A percentile compares a stretch with the other conserved stretches of the same genome.
Evolutionary conservation across 2,113 vertebrate species (phyloP).

Genomic region (Aptenodytes patagonicus): DNA sequence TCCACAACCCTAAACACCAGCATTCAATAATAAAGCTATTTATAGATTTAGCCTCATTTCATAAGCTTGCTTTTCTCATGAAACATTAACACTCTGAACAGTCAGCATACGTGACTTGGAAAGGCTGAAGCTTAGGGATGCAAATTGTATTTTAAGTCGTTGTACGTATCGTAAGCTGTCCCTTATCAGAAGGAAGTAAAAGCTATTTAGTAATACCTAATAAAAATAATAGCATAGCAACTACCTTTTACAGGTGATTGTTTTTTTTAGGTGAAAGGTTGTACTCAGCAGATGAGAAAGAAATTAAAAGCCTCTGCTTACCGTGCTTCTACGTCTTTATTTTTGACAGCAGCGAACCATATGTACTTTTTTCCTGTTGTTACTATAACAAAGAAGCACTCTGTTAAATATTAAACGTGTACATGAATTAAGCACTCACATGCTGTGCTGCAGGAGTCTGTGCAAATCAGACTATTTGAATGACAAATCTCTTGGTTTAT

Average conservation of each 20-base stretch:
- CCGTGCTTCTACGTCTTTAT: neutral
- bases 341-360: neutral
- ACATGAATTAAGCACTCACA: neutral
- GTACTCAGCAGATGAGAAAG: neutral
- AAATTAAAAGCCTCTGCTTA: neutral
- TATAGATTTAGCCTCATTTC: neutral
- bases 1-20: neutral
- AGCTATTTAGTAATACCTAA: constrained; percentile 6
- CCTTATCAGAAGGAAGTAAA: constrained; percentile 22
- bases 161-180: neutral
- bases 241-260: neutral
- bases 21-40: neutral
- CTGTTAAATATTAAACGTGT: neutral
- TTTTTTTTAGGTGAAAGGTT: constrained; percentile 18
- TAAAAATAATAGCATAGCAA: constrained; percentile 5
- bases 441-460: neutral
- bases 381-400: neutral
- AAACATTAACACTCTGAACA: neutral
- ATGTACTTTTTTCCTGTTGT: neutral
- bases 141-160: neutral
- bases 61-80: neutral
- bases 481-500: neutral
- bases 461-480: neutral
- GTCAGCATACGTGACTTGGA: neutral
- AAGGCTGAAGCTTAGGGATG: neutral